phyloP scores from a whole-genome alignment of 2,888 invertebrate species.

The Sinohyriopsis cumingii region DNA sequence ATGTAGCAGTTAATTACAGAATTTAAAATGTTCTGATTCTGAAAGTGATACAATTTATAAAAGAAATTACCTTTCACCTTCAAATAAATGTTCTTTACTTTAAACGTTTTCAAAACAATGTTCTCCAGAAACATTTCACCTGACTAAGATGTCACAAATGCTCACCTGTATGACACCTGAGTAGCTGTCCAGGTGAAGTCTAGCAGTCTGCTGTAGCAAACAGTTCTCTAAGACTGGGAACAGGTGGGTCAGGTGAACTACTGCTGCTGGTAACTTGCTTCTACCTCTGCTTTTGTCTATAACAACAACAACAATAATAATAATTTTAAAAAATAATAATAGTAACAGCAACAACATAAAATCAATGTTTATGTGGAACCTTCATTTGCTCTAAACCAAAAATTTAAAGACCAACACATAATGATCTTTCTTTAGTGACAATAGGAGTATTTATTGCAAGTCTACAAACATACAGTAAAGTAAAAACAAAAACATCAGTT shows the following conservation, averaged over 20 bases:
- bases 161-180: background rate
- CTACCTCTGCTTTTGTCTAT: slow-evolving; percentile 22
- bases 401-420: no score
- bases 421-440: no score
- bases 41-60: no score
- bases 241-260: slow-evolving; percentile 21
- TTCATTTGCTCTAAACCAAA: no score
- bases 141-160: background rate
- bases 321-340: no score
- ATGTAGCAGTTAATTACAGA: no score
- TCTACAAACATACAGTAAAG: no score
- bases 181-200: slow-evolving; percentile 1
- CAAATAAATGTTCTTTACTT: background rate
- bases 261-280: slow-evolving; percentile 18
- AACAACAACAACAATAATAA: slow-evolving; percentile 2
- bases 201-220: background rate
- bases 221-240: slow-evolving; percentile 16
- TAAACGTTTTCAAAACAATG: background rate
- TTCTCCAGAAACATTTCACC: background rate
- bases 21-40: no score
- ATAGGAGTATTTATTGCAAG: no score
- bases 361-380: no score
- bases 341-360: no score
- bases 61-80: background rate
- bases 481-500: no score